Base-by-base conservation (phyloP, 2,888 invertebrate species). In the Andrena bucephala region DNA sequence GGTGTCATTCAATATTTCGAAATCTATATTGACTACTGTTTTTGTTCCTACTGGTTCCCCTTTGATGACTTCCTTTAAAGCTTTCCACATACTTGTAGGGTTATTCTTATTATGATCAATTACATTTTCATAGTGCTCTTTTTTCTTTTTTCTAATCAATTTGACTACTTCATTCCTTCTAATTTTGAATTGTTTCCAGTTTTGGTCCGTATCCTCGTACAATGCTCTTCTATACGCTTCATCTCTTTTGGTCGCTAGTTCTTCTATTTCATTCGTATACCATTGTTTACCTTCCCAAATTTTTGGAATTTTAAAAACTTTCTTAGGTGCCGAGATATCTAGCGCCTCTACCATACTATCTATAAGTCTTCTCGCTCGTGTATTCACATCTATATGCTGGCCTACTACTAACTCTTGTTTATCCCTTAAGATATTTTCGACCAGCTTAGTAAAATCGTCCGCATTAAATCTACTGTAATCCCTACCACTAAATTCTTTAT, bases 101-200 rank as follows among this genome's bases (percentile, higher is more conserved):
- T 63, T 24, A 5, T n/a, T 13, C 5, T 20, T 42, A 63, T 63
- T 24, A 13, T 36, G 4, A 2, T 63, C 36, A n/a, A 63, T 42
- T 24, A 24, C 13, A 4, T 24, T 33, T 42, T 63, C 24, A 63
- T 36, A 36, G 10, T 36, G 16, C 24, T 63, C 24, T 31, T 36
- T 63, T 20, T 36, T 42, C 24, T 36, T 63, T 7, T 13, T 5
- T 33, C 7, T 31, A 7, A 36, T 33, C 20, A 62, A 13, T 20
- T 62, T 62, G 10, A 62, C 62, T 62, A 36, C 62, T 36, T 8
- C 20, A 13, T 62, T 62, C 36, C 33, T 62, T 62, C 2, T 10
- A 62, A 33, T 62, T 20, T 62, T 62, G 20, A 62, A 62, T 62
- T 62, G 33, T 10, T 20, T 0, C 24, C 62, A 62, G n/a, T 62